Conservation (phyloP, 2,797 vertebrate genomes). For the Lagocephalus sceleratus region DNA sequence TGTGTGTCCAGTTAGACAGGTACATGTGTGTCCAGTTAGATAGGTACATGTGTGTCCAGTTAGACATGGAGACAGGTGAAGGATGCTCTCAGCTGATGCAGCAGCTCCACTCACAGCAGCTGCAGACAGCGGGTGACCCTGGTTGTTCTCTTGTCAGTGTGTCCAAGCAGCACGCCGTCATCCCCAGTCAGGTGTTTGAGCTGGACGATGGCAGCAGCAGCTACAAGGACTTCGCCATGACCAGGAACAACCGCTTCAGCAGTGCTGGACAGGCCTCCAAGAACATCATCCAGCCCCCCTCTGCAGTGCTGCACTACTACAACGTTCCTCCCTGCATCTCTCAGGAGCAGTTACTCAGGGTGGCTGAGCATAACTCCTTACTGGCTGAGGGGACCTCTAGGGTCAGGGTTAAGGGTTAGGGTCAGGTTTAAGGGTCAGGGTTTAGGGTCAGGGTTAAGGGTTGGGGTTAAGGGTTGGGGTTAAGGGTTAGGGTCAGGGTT, state of each 20-base stretch:
- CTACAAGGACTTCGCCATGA: constrained; percentile 98
- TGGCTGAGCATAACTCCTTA: constrained; percentile 11
- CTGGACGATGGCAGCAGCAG: constrained; percentile 93
- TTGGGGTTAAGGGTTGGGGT: too few relatives aligned
- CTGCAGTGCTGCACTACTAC: constrained; percentile 94
- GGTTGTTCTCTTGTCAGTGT: constrained; percentile 75
- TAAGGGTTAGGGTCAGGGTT: too few relatives aligned
- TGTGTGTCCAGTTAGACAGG: too few relatives aligned
- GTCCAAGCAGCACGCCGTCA: constrained; percentile 95
- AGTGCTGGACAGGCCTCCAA: constrained; percentile 96
- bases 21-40: too few relatives aligned
- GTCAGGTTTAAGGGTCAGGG: too few relatives aligned
- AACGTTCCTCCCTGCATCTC: constrained; percentile 91
- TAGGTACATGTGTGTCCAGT: too few relatives aligned
- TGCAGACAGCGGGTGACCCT: not conserved
- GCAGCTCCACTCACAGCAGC: too few relatives aligned
- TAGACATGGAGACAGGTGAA: too few relatives aligned
- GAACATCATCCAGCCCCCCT: constrained; percentile 97
- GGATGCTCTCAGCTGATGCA: too few relatives aligned
- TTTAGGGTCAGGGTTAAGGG: too few relatives aligned
- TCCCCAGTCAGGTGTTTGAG: constrained; percentile 97
- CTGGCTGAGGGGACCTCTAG: too few relatives aligned
- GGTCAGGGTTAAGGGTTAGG: too few relatives aligned
- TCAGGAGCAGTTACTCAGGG: constrained; percentile 88
- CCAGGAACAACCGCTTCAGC: constrained; percentile 96